phyloP scores from a whole-genome alignment of 1,140 invertebrate genomes.

The Lutraria rhynchaena region DNA sequence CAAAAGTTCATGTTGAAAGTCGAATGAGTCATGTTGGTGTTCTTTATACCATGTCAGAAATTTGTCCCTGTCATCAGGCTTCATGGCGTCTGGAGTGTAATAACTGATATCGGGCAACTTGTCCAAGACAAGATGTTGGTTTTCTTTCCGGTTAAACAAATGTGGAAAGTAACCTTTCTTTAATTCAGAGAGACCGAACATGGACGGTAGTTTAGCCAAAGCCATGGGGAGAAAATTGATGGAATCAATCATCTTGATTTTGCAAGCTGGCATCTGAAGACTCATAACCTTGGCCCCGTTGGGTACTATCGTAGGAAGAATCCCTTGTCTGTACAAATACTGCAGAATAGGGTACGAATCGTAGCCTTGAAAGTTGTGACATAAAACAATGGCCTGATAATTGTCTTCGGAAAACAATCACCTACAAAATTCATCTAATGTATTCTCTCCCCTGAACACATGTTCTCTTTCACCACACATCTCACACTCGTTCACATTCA shows the following conservation, averaged over 20 bases:
- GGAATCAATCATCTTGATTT: too few relatives aligned
- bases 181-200: slow-evolving; percentile 36
- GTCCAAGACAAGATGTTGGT: neutral
- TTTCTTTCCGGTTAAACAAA: slow-evolving; percentile 32
- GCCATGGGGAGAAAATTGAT: too few relatives aligned
- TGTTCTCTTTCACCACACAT: slow-evolving; percentile 3
- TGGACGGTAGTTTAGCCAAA: slow-evolving; percentile 30
- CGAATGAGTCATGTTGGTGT: slow-evolving; percentile 18
- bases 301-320: slow-evolving; percentile 1
- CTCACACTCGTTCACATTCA: neutral
- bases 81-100: slow-evolving; percentile 39
- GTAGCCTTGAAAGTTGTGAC: slow-evolving; percentile 41
- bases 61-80: slow-evolving; percentile 6
- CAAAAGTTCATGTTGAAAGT: slow-evolving; percentile 28
- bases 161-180: slow-evolving; percentile 53
- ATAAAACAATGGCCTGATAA: slow-evolving; percentile 5
- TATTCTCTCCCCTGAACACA: neutral
- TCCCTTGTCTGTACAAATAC: slow-evolving; percentile 15
- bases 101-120: slow-evolving; percentile 16
- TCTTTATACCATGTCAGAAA: slow-evolving; percentile 45
- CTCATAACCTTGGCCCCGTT: slow-evolving; percentile 23
- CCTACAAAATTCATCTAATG: slow-evolving; percentile 8
- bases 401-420: slow-evolving; percentile 33
- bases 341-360: slow-evolving; percentile 30
- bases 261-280: neutral